Evolutionary conservation across 2,113 vertebrate genomes (phyloP).

Genomic region (Epinephelus cyanopodus): DNA sequence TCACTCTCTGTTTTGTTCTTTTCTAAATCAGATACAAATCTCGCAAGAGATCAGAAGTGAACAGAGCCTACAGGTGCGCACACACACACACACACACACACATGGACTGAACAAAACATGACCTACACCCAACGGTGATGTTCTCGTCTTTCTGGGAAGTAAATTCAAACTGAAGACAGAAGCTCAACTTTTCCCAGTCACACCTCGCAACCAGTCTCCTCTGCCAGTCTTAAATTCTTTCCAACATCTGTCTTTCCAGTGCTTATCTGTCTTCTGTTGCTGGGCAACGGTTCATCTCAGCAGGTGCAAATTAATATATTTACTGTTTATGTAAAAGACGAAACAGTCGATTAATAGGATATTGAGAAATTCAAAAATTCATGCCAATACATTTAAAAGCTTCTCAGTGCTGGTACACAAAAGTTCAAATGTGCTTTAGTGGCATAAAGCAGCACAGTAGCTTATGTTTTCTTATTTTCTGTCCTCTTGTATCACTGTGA

Average conservation of each 20-base stretch:
- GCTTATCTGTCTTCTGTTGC: slow-evolving; percentile 10
- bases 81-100: not conserved
- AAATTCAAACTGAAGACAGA: slow-evolving; percentile 2
- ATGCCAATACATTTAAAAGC: not conserved
- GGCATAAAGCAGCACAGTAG: not conserved
- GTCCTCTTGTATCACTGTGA: slow-evolving; percentile 29
- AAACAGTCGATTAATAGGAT: not conserved
- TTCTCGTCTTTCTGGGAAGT: slow-evolving; percentile 6
- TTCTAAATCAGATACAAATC: not conserved
- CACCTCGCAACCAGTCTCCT: not conserved
- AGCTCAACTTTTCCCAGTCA: slow-evolving; percentile 6
- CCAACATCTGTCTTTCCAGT: slow-evolving; percentile 20
- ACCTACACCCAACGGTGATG: not conserved
- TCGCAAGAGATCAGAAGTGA: not conserved
- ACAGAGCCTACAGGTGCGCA: not conserved
- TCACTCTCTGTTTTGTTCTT: not conserved
- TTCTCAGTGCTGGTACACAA: not conserved
- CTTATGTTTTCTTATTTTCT: slow-evolving; percentile 3
- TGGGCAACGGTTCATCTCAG: slow-evolving; percentile 23
- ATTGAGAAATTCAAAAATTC: slow-evolving; percentile 1
- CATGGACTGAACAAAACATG: not conserved
- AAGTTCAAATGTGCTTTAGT: not conserved
- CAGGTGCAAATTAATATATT: slow-evolving; percentile 35
- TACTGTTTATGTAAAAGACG: not conserved
- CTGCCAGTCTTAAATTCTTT: slow-evolving; percentile 1